Base-by-base conservation (phyloP, 2,888 invertebrate species). In the Lasioglossum villosulum region DNA sequence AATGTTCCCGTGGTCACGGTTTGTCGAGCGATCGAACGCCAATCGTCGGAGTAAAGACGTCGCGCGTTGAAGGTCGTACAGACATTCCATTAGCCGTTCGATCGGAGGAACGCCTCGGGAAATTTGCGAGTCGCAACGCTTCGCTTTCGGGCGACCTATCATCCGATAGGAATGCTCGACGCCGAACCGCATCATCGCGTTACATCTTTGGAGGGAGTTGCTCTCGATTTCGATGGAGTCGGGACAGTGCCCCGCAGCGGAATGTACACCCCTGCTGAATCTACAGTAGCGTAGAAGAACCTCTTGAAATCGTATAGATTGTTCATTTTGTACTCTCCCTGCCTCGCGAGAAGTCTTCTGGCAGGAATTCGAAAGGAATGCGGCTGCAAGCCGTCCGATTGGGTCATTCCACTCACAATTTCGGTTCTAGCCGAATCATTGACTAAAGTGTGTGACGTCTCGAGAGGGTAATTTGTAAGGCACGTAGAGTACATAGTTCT, bases 41-140 rank as follows among this genome's bases (percentile, higher is more conserved):
- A 34, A 30, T 66, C n/a, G 5, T 56, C 37, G 42, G 48, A 71
- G 19, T 27, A 37, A 45, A 68, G 34, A 75, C 63, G n/a, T 56
- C 59, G 81, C 59, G 81, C 8, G 48, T 23, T 45, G 84, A 84
- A 83, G 84, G 75, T 77, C 84, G 75, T 30, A 45, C 75, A 72
- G 75, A 76, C 83, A 59, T 75, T 68, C 78, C 83, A 63, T 78
- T 71, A 45, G 70, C 59, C 68, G 23, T 68, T 68, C 37, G 37
- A 68, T 12, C 37, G 37, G 37, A 8, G 48, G 37, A 48, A 66
- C 79, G 48, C 42, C n/a, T 34, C 59, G 76, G 59, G 42, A 37
- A 68, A 68, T 37, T 34, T 23, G 68, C 59, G 39, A 63, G 30
- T 34, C 30, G 27, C 30, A 19, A 42, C 42, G 39, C 27, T 30